Evolutionary conservation across 2,888 invertebrate species (phyloP).

Genomic region (Tubulanus polymorphus): DNA sequence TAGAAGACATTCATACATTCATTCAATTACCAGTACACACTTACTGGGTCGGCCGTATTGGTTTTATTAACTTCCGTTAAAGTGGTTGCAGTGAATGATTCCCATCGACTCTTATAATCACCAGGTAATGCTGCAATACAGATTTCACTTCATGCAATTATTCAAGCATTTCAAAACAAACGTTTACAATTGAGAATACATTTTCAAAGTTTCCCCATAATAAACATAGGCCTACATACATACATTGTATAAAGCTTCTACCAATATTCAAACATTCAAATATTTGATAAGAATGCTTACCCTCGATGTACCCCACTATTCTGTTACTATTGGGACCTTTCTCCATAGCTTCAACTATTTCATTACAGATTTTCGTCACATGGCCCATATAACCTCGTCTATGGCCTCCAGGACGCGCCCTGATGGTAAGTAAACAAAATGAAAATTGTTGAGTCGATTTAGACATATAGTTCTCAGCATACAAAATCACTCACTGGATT

Average conservation of each 20-base stretch:
- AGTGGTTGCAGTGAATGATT: conserved; percentile 52
- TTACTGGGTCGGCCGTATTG: conserved; percentile 54
- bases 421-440: background rate
- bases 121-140: conserved; percentile 44
- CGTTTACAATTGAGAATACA: too few species aligned
- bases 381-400: conserved; percentile 65
- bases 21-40: conserved; percentile 17
- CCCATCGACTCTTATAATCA: conserved; percentile 54
- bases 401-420: conserved; percentile 32
- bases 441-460: background rate
- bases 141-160: background rate
- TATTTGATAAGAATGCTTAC: conserved; percentile 27
- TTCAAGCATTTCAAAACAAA: conserved; percentile 4
- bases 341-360: conserved; percentile 52
- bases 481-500: too few species aligned
- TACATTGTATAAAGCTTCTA: too few species aligned
- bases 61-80: conserved; percentile 54
- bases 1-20: background rate
- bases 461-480: too few species aligned
- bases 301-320: conserved; percentile 49
- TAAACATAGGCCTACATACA: too few species aligned
- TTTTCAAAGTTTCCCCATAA: too few species aligned
- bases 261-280: too few species aligned
- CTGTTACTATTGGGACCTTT: conserved; percentile 51
- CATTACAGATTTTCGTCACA: conserved; percentile 59